These are phyloP conservation scores for Stegodyphus mimosarum DNA, from an alignment of 1,140 invertebrate species.

Conservation along the genomic window DNA sequence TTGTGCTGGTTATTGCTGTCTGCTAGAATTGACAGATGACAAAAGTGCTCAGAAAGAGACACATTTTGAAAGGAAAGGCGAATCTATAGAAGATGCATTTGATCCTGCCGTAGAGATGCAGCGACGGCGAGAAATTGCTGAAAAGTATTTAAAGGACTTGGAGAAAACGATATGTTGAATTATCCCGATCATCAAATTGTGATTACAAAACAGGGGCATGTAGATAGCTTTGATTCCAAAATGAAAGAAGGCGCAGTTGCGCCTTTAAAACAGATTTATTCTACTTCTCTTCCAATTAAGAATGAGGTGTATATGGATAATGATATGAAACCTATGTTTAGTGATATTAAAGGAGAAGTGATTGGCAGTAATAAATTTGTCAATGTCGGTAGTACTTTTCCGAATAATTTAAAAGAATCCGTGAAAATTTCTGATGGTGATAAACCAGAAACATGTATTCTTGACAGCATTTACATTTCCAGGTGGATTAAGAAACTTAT, in stretches of 20 bases:
- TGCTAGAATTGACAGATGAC: too few species aligned
- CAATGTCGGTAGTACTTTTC: neutral
- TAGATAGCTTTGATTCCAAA: neutral
- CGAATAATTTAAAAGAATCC: neutral
- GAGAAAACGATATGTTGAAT: conserved; percentile 19
- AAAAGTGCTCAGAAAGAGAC: too few species aligned
- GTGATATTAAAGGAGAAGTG: conserved; percentile 35
- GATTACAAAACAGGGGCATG: neutral
- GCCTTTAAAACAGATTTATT: neutral
- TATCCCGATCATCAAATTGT: too few species aligned
- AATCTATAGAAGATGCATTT: too few species aligned
- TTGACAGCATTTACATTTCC: conserved; percentile 36
- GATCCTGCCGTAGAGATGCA: too few species aligned
- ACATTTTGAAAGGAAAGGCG: too few species aligned
- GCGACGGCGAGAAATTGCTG: too few species aligned
- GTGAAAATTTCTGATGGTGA: neutral
- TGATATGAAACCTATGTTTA: conserved; percentile 16
- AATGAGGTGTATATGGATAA: neutral
- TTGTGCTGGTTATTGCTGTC: too few species aligned
- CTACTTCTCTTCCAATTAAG: neutral
- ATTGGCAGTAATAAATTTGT: neutral
- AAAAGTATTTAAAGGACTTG: neutral
- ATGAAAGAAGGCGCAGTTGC: neutral
- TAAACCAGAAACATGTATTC: neutral
- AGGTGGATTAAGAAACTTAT: conserved; percentile 33